phyloP scores from a whole-genome alignment of 2,113 vertebrate species.

The Gadus macrocephalus region DNA sequence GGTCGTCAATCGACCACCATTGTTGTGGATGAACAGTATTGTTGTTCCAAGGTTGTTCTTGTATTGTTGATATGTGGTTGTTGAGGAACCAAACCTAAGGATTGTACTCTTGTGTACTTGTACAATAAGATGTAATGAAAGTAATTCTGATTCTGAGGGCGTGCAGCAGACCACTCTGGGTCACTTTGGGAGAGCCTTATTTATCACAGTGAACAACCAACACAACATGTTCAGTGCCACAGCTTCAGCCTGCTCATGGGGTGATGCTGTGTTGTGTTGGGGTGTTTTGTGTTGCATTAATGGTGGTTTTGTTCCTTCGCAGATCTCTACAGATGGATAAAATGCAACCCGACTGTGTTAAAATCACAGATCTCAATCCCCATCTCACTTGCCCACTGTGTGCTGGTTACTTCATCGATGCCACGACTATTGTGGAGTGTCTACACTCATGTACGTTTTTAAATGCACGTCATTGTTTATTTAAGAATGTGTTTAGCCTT shows the following conservation, averaged over 20 bases:
- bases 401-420: constrained; percentile 91
- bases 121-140: too few relatives aligned
- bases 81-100: too few relatives aligned
- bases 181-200: too few relatives aligned
- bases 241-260: neutral
- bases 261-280: neutral
- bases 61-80: too few relatives aligned
- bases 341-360: constrained; percentile 75
- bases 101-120: too few relatives aligned
- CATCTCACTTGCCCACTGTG: constrained; percentile 80
- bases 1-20: constrained; percentile 8
- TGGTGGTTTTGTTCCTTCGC: constrained; percentile 3
- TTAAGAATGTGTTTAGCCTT: neutral
- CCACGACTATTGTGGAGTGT: constrained; percentile 92
- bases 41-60: constrained; percentile 19
- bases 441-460: constrained; percentile 91
- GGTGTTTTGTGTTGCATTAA: neutral
- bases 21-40: constrained; percentile 29
- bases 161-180: constrained; percentile 40
- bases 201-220: constrained; percentile 1
- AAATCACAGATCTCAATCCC: constrained; percentile 73
- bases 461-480: neutral
- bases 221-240: neutral
- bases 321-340: constrained; percentile 69
- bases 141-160: constrained; percentile 37